Percentiles rank a stretch among this genome's conserved stretches.
Conservation (phyloP, 2,113 vertebrate species). For the Turnix velox region DNA sequence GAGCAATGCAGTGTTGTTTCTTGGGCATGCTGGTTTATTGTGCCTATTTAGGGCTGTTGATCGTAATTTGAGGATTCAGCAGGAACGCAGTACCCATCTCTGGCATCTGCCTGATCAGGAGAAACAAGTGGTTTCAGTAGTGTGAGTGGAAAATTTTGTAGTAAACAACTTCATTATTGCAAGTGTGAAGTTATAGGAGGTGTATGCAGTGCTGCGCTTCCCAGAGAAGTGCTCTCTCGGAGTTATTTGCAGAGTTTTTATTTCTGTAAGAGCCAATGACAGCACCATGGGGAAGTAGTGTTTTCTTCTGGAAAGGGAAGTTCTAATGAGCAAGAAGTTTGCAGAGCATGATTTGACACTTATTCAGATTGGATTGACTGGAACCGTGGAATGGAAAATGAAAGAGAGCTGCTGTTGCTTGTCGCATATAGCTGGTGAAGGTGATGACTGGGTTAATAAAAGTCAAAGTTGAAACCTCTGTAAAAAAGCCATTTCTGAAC, state of each 20-base stretch:
- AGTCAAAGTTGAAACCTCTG: not conserved
- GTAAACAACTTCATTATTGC: not conserved
- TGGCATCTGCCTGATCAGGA: not conserved
- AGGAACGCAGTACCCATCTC: not conserved
- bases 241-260: not conserved
- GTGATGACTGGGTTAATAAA: not conserved
- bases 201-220: not conserved
- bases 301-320: not conserved
- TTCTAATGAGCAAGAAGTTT: not conserved
- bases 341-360: not conserved
- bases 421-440: not conserved
- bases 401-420: not conserved
- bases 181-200: not conserved
- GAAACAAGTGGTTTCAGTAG: not conserved
- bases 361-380: not conserved
- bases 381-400: constrained; percentile 2
- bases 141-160: not conserved
- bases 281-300: not conserved
- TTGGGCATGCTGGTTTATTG: not conserved
- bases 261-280: not conserved
- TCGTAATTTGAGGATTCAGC: not conserved
- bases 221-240: not conserved
- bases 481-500: not conserved
- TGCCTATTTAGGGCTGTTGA: not conserved
- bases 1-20: not conserved